Evolutionary conservation across 2,797 vertebrate genomes (phyloP).

Genomic region (Tiaroga cobitis): DNA sequence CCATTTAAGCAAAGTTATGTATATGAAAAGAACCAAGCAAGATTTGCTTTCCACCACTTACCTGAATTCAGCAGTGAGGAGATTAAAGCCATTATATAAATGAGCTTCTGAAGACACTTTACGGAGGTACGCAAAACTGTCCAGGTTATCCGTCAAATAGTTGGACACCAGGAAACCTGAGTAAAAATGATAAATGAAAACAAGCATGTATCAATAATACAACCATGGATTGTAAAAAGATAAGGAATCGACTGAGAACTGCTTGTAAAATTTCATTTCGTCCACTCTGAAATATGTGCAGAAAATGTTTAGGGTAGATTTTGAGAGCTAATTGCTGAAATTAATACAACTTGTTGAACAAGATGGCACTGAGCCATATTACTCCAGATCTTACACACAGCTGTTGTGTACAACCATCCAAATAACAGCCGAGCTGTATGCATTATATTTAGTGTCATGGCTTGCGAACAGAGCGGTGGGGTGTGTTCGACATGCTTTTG

Average conservation of each 20-base stretch:
- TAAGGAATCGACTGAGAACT: not conserved
- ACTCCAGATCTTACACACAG: not conserved
- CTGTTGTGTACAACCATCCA: constrained; percentile 14
- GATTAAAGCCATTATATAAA: constrained; percentile 96
- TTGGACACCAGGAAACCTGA: constrained; percentile 91
- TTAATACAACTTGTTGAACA: too few species aligned
- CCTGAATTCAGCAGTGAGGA: constrained; percentile 95
- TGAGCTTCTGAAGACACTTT: constrained; percentile 90
- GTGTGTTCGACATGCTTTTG: constrained; percentile 6
- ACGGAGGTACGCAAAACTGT: constrained; percentile 92
- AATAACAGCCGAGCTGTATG: constrained; percentile 11
- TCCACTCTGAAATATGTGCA: not conserved
- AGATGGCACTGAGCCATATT: not conserved
- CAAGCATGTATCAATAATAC: not conserved
- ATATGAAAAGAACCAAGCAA: not conserved
- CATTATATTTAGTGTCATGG: constrained; percentile 35
- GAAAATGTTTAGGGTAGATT: not conserved
- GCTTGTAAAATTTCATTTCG: not conserved
- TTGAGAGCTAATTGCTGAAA: too few species aligned
- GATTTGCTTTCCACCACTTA: constrained; percentile 70
- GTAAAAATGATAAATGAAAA: constrained; percentile 11
- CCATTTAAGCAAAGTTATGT: not conserved
- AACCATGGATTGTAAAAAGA: not conserved
- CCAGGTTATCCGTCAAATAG: constrained; percentile 87
- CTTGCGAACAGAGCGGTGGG: constrained; percentile 17